Evolutionary conservation across 2,888 invertebrate species (phyloP), one percentile per base, ranked within the genome.

Genomic region (Ypsolopha scabrella): DNA sequence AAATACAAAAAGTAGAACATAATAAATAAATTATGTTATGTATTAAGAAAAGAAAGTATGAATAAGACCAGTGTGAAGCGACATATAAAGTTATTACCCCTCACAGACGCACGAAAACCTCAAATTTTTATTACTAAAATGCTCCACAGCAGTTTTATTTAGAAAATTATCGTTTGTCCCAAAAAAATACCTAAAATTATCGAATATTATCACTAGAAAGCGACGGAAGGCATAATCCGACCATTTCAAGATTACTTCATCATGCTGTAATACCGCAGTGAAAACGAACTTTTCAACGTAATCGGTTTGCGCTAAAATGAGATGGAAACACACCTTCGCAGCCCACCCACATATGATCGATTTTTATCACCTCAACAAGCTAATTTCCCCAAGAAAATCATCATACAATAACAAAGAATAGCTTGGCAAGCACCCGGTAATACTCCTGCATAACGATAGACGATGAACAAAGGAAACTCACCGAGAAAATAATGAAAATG

Each of bases 331-430:
- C 43, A 58, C 62, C 60, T 60, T 61, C 64, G 68, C 67, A 75
- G 68, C 82, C 82, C 86, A 86, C 86, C 87, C 86, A 83, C 79
- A 65, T 77, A 66, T 69, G 74, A 87, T 87, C 85, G 87, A 87
- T 87, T 87, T 86, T 85, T 76, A 80, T 70, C 70, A 63, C 67
- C 68, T 66, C 68, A 60, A 45, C 57, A 60, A 60, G 53, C 57
- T 47, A 60, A 65, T 61, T 64, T 64, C 58, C 57, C 53, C 55
- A 63, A 58, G 61, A 65, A 69, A 66, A 62, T 56, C 44, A 35
- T 56, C 53, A 56, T 52, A 55, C 55, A 64, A 60, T 58, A 54
- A 59, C 55, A 57, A 59, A 57, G 58, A 58, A 65, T 64, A 56
- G 62, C 50, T 51, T 55, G 58, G 51, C 49, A 50, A 53, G 58